Percentiles rank a stretch among this genome's conserved stretches.
These are phyloP conservation scores for Lagocephalus sceleratus DNA, from an alignment of 2,797 vertebrate genomes.

Conservation along the genomic window DNA sequence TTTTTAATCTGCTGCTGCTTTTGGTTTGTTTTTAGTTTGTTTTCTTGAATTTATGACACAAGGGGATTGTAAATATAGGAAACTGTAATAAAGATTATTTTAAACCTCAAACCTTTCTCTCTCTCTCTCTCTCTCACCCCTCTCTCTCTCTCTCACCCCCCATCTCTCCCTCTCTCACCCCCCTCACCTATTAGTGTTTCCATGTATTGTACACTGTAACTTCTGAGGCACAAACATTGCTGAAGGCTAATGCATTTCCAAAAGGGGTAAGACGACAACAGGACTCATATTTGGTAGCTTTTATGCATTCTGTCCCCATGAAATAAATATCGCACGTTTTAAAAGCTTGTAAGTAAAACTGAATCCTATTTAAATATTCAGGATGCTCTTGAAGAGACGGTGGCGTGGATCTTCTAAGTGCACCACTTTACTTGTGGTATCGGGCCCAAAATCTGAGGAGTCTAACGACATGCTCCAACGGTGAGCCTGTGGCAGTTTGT, in stretches of 20 bases:
- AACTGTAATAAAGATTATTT: too few relatives aligned
- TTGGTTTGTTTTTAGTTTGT: too few relatives aligned
- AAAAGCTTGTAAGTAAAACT: slow-evolving; percentile 72
- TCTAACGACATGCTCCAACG: slow-evolving; percentile 44
- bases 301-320: slow-evolving; percentile 77
- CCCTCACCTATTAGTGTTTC: too few relatives aligned
- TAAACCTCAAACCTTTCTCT: too few relatives aligned
- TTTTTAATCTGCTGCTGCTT: too few relatives aligned
- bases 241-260: slow-evolving; percentile 56
- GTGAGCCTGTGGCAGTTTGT: slow-evolving; percentile 63
- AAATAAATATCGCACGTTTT: slow-evolving; percentile 80
- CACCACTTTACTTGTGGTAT: slow-evolving; percentile 66
- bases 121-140: too few relatives aligned
- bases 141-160: too few relatives aligned
- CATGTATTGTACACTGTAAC: slow-evolving; percentile 27
- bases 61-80: too few relatives aligned
- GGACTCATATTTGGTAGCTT: slow-evolving; percentile 54
- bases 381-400: slow-evolving; percentile 57
- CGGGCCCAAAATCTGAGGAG: slow-evolving; percentile 61
- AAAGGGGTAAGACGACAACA: slow-evolving; percentile 55
- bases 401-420: slow-evolving; percentile 56
- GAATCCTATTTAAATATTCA: slow-evolving; percentile 75
- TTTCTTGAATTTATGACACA: too few relatives aligned
- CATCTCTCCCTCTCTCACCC: too few relatives aligned
- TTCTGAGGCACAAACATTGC: slow-evolving; percentile 13